phyloP scores from a whole-genome alignment of 2,113 vertebrate species.

The Hemiscyllium ocellatum region DNA sequence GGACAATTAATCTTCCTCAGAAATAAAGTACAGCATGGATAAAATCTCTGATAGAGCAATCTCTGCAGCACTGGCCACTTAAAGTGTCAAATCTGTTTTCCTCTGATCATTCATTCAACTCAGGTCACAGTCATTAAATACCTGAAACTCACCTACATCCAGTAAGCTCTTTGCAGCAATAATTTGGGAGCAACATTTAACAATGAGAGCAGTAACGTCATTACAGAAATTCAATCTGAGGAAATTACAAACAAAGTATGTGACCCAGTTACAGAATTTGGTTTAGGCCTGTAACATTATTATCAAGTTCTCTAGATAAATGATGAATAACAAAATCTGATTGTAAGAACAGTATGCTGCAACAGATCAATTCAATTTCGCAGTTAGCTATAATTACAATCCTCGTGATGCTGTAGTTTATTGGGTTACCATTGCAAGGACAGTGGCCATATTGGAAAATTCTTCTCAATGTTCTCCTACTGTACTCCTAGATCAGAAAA shows the following conservation, averaged over 20 bases:
- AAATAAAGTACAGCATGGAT: neutral
- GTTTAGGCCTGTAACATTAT: neutral
- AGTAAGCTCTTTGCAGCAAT: neutral
- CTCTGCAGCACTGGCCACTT: neutral
- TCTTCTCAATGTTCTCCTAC: neutral
- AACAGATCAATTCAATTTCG: neutral
- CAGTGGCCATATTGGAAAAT: neutral
- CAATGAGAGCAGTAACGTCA: neutral
- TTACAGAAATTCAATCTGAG: neutral
- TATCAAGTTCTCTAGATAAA: neutral
- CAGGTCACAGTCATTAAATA: neutral
- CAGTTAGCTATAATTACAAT: neutral
- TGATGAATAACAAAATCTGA: neutral
- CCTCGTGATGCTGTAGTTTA: neutral
- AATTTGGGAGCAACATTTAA: neutral
- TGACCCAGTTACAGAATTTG: neutral
- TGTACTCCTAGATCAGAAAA: neutral
- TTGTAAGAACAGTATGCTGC: neutral
- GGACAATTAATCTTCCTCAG: neutral
- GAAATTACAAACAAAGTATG: neutral
- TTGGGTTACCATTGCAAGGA: neutral
- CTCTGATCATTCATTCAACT: neutral
- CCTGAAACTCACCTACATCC: neutral
- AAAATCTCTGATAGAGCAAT: neutral
- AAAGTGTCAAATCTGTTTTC: neutral